Conservation (phyloP, 2,797 vertebrate species). For the Microctenopoma stevenorrisi region DNA sequence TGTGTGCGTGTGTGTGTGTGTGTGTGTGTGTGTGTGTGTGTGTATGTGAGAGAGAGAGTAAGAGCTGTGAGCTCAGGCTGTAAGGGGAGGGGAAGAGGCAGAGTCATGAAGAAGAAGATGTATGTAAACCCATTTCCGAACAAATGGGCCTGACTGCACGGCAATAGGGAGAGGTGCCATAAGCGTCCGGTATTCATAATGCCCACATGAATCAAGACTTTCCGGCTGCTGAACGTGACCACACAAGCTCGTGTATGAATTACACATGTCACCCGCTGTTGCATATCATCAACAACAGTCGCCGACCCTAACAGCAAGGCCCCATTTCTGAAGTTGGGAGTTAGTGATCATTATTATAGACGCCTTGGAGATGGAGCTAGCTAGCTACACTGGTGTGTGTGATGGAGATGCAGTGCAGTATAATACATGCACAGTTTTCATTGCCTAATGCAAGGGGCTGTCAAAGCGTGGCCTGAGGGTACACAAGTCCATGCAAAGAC, state of each 20-base stretch:
- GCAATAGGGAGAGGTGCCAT: slow-evolving; percentile 73
- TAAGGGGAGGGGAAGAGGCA: slow-evolving; percentile 39
- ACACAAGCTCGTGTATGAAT: slow-evolving; percentile 70
- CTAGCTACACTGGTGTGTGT: slow-evolving; percentile 3
- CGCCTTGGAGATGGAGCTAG: slow-evolving; percentile 22
- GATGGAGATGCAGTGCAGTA: neutral
- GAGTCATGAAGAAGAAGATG: slow-evolving; percentile 70
- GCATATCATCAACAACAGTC: slow-evolving; percentile 52
- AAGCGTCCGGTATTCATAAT: slow-evolving; percentile 78
- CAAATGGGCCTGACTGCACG: slow-evolving; percentile 75
- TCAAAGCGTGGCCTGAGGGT: slow-evolving; percentile 34
- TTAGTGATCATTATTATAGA: slow-evolving; percentile 35
- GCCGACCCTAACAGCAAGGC: slow-evolving; percentile 28
- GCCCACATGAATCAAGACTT: slow-evolving; percentile 79
- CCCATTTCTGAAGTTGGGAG: slow-evolving; percentile 21
- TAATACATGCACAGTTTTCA: slow-evolving; percentile 6
- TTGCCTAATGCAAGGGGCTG: neutral
- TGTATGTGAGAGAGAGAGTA: neutral
- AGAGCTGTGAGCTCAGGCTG: slow-evolving; percentile 23
- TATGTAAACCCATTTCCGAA: slow-evolving; percentile 82
- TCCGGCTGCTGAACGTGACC: slow-evolving; percentile 70
- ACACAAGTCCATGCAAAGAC: neutral
- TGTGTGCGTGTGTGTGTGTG: slow-evolving; percentile 16
- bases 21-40: slow-evolving; percentile 8
- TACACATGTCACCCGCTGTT: slow-evolving; percentile 48